These are phyloP conservation scores for Apocheima hispidaria DNA, from an alignment of 2,888 invertebrate genomes.

Conservation along the genomic window DNA sequence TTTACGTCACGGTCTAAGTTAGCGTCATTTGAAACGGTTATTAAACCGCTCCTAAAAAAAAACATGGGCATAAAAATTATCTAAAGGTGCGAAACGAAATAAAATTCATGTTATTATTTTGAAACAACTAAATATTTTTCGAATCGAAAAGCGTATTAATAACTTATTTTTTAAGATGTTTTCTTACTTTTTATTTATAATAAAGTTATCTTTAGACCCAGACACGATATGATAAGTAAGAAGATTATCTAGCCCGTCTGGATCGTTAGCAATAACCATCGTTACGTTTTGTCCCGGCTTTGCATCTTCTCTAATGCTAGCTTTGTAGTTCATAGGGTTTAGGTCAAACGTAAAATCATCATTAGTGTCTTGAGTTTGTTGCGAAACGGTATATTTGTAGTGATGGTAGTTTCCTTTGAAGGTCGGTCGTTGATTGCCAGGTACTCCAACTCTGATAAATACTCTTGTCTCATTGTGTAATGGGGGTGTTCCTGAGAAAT, in stretches of 20 bases:
- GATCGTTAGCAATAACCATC: conserved; percentile 90
- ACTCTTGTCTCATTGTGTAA: conserved; percentile 88
- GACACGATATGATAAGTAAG: conserved; percentile 89
- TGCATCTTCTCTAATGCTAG: conserved; percentile 90
- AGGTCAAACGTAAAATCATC: conserved; percentile 82
- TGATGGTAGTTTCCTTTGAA: conserved; percentile 90
- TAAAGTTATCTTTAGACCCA: conserved; percentile 92
- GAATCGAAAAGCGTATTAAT: background rate
- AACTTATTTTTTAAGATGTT: background rate
- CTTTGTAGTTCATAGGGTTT: conserved; percentile 90
- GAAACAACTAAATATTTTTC: no score
- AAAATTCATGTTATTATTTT: no score
- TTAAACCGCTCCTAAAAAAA: conserved; percentile 86
- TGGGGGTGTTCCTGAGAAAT: conserved; percentile 85
- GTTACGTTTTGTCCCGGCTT: conserved; percentile 89
- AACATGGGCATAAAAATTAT: background rate
- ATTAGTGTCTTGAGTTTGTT: conserved; percentile 64
- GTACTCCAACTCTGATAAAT: conserved; percentile 91
- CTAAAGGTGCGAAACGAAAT: no score
- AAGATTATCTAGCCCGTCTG: conserved; percentile 90
- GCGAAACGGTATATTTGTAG: conserved; percentile 74
- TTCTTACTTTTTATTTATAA: conserved; percentile 89
- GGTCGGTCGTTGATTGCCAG: conserved; percentile 93
- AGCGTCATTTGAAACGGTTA: conserved; percentile 90
- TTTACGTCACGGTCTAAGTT: conserved; percentile 89